phyloP scores from a whole-genome alignment of 2,888 invertebrate genomes.

The Rhamnusium bicolor region DNA sequence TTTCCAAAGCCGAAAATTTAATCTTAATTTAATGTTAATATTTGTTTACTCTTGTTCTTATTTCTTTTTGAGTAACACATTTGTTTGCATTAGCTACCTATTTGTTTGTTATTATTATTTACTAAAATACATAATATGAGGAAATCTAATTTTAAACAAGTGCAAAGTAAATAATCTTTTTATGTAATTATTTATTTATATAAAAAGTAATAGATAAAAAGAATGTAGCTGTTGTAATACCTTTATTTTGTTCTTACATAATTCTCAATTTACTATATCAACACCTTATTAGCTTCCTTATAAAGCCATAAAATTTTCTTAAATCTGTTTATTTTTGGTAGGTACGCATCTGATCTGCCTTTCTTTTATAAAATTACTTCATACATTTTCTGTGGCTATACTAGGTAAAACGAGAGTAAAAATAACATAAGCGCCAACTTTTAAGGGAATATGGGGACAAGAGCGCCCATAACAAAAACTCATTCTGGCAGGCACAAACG shows the following conservation, averaged over 20 bases:
- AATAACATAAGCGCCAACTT: too few species aligned
- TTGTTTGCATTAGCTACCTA: slow-evolving; percentile 16
- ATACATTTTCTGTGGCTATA: too few species aligned
- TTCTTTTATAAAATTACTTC: too few species aligned
- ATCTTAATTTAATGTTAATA: slow-evolving; percentile 4
- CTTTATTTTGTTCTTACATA: neutral
- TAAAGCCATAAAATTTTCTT: too few species aligned
- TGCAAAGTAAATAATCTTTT: neutral
- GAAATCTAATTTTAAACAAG: slow-evolving; percentile 23
- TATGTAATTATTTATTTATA: slow-evolving; percentile 13
- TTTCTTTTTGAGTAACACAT: slow-evolving; percentile 1
- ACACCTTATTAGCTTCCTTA: neutral
- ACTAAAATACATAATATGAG: neutral
- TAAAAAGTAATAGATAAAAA: slow-evolving; percentile 16
- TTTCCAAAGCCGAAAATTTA: slow-evolving; percentile 1
- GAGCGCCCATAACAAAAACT: too few species aligned
- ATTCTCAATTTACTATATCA: neutral
- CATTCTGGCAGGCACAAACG: too few species aligned
- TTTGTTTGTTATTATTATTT: neutral
- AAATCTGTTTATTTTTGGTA: too few species aligned
- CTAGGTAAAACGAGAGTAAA: too few species aligned
- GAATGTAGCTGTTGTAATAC: neutral
- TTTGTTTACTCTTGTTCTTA: slow-evolving; percentile 3
- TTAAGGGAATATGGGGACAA: too few species aligned
- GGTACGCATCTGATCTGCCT: too few species aligned